phyloP scores from a whole-genome alignment of 2,113 vertebrate species.

The Austrofundulus limnaeus region DNA sequence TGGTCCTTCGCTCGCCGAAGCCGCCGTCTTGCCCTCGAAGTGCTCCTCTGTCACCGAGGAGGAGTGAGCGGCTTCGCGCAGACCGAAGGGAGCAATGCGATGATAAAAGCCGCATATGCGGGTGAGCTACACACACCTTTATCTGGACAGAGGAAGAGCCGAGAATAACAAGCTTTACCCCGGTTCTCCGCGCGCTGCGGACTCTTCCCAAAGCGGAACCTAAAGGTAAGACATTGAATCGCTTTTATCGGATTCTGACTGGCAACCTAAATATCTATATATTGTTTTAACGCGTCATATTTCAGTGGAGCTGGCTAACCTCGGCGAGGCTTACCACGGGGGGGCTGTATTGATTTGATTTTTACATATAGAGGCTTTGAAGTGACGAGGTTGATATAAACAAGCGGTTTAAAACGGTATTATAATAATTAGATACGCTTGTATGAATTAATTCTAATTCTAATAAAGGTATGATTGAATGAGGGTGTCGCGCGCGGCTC shows the following conservation, averaged over 20 bases:
- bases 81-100: slow-evolving; percentile 70
- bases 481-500: slow-evolving; percentile 9
- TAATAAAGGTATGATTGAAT: not conserved
- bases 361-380: slow-evolving; percentile 29
- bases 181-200: slow-evolving; percentile 41
- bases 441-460: not conserved
- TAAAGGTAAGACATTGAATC: slow-evolving; percentile 75
- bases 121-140: slow-evolving; percentile 72
- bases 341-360: slow-evolving; percentile 21
- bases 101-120: slow-evolving; percentile 83
- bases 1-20: slow-evolving; percentile 53
- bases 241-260: slow-evolving; percentile 63
- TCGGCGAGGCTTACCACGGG: slow-evolving; percentile 51
- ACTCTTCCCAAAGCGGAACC: slow-evolving; percentile 58
- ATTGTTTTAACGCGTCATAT: slow-evolving; percentile 68
- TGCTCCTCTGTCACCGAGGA: slow-evolving; percentile 62
- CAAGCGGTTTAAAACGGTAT: not conserved
- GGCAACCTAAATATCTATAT: slow-evolving; percentile 50
- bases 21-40: slow-evolving; percentile 62
- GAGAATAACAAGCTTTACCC: slow-evolving; percentile 47
- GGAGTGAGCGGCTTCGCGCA: slow-evolving; percentile 74
- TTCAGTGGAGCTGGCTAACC: slow-evolving; percentile 72
- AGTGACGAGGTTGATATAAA: slow-evolving; percentile 18
- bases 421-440: too few relatives aligned
- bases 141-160: slow-evolving; percentile 57